Percentiles rank a stretch among this genome's conserved stretches.
phyloP scores from a whole-genome alignment of 2,888 invertebrate species.

The Andrena camellia region DNA sequence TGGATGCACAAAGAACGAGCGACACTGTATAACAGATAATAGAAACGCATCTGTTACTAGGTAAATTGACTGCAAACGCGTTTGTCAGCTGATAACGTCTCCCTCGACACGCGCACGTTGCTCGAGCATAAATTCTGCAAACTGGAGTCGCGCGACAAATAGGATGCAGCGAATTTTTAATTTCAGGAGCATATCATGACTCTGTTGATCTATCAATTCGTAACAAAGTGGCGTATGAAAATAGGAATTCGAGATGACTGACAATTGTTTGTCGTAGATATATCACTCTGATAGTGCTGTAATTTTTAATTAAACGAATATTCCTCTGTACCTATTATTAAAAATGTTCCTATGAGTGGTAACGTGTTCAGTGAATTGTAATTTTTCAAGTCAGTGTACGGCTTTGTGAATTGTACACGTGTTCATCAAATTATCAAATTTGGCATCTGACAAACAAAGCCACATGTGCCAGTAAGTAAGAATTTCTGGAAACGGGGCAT shows the following conservation, averaged over 20 bases:
- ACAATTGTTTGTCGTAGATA: background rate
- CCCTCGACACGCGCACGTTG: slow-evolving; percentile 13
- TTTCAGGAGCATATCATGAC: background rate
- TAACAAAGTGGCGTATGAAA: background rate
- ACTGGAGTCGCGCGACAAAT: slow-evolving; percentile 6
- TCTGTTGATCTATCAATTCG: background rate
- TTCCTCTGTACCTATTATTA: too few species aligned
- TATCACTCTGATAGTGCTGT: too few species aligned
- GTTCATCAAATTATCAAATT: too few species aligned
- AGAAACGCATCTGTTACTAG: slow-evolving; percentile 46
- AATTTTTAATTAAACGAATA: too few species aligned
- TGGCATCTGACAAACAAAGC: too few species aligned
- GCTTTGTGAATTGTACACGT: too few species aligned
- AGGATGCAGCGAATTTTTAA: slow-evolving; percentile 28
- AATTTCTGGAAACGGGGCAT: background rate
- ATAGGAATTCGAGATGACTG: background rate
- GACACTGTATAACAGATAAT: slow-evolving; percentile 37
- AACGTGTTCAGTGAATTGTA: too few species aligned
- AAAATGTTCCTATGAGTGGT: too few species aligned
- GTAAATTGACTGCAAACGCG: slow-evolving; percentile 43
- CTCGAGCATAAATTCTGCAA: slow-evolving; percentile 29
- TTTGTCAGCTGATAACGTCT: slow-evolving; percentile 36
- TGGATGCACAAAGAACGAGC: slow-evolving; percentile 7
- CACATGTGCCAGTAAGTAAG: too few species aligned
- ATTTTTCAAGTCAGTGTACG: too few species aligned